phyloP scores from a whole-genome alignment of 2,888 invertebrate species.

The Ceramica pisi region DNA sequence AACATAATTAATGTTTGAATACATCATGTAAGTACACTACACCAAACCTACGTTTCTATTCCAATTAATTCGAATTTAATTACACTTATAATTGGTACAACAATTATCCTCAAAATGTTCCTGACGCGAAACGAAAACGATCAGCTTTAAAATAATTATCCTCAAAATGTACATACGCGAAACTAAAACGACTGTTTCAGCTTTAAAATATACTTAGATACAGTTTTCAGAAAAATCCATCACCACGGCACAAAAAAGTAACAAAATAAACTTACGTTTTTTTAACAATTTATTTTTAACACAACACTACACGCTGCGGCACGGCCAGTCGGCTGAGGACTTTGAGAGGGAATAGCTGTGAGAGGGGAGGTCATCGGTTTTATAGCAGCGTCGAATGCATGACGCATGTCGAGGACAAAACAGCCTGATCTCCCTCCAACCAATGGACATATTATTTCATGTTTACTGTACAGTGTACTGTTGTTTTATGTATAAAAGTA shows the following conservation, averaged over 20 bases:
- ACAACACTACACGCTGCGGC: constrained; percentile 64
- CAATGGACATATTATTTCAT: constrained; percentile 38
- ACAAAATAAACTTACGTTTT: constrained; percentile 74
- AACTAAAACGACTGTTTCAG: constrained; percentile 9
- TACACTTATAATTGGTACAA: neutral
- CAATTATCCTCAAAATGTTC: constrained; percentile 17
- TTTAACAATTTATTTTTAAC: constrained; percentile 63
- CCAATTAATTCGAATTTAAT: constrained; percentile 12
- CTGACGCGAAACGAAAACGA: constrained; percentile 4
- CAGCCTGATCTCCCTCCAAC: constrained; percentile 65
- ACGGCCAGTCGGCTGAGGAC: constrained; percentile 68
- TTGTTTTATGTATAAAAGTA: neutral
- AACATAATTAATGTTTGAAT: neutral
- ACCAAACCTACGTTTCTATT: constrained; percentile 2
- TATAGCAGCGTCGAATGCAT: constrained; percentile 72
- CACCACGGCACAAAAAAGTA: constrained; percentile 10
- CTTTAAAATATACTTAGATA: too few relatives aligned
- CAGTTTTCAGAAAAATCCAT: neutral
- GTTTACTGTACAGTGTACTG: neutral
- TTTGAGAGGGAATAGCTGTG: constrained; percentile 73
- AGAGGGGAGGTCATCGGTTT: constrained; percentile 77
- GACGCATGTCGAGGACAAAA: constrained; percentile 73
- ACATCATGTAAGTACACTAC: neutral
- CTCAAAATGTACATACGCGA: constrained; percentile 11
- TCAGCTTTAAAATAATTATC: neutral